Base-by-base conservation (phyloP, 2,113 vertebrate genomes). In the Coptodon bakossiorum region DNA sequence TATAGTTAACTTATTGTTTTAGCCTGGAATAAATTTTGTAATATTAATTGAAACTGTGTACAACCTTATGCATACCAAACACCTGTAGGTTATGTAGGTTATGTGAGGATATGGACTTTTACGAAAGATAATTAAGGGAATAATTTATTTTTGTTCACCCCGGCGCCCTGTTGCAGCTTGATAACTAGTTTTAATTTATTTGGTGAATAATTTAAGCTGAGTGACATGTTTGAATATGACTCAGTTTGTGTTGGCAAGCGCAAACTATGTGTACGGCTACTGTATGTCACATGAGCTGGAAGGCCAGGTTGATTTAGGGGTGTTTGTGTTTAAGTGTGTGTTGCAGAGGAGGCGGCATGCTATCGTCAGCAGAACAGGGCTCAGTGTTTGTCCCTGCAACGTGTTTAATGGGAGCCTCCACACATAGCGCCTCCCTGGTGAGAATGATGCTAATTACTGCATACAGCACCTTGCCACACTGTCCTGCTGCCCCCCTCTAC, bases 391-490 rank as follows among this genome's bases (percentile, higher is more conserved):
- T 92, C 88, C 89, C 90, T 83, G 82, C 92, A 83, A 93, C 91
- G 91, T 93, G 92, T 90, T 91, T 94, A 94, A 95, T 94, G 92
- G 89, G 81, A 22, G 43, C 86, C 88, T 94, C 91, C 87, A 86
- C 86, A 91, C 89, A 86, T 24, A 63, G 66, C 38, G 53, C 82
- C 88, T 91, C 89, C 91, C 93, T 53, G 66, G 89, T 91, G 92
- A 93, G 89, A 89, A 89, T 29, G 52, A 88, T 92, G 91, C 91
- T 95, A 95, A 95, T 95, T 95, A 93, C 80, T 82, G 81, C 89
- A 3, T 78, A 87, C 87, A 92, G 88, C 90, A 87, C 89, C 90
- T 90, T 86, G 66, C 86, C 83, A 80, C 87, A 83, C 84, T 80
- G 31, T 81, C 82, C 80, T 78, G 63, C 90, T 83, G 73, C 79